Evolutionary conservation across 2,888 invertebrate species (phyloP).

Genomic region (Zootermopsis nevadensis): DNA sequence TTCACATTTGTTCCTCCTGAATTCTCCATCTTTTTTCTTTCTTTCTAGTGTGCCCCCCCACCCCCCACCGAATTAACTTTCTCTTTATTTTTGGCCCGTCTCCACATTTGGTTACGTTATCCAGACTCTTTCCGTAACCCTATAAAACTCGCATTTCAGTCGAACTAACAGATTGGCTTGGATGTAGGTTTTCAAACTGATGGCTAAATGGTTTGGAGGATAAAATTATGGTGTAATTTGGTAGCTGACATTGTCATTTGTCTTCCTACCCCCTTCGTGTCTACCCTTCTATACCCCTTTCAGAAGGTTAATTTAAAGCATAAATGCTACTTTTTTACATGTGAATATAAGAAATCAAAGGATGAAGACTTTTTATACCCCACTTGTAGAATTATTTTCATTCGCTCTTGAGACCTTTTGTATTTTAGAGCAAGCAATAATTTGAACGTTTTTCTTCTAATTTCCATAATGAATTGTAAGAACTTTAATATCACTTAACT

Average conservation of each 20-base stretch:
- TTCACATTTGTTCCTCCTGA: slow-evolving; percentile 10
- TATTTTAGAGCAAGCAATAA: background rate
- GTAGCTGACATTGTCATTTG: slow-evolving; percentile 47
- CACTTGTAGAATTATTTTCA: slow-evolving; percentile 25
- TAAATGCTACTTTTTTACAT: slow-evolving; percentile 5
- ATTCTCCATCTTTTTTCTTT: background rate
- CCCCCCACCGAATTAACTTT: background rate
- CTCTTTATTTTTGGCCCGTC: slow-evolving; percentile 11
- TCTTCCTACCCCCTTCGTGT: background rate
- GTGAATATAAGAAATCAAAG: background rate
- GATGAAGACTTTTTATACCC: background rate
- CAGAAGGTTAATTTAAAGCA: background rate
- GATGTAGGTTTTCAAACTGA: slow-evolving; percentile 44
- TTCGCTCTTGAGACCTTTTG: background rate
- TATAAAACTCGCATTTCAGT: slow-evolving; percentile 35
- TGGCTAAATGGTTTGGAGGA: slow-evolving; percentile 48
- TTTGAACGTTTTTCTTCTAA: background rate
- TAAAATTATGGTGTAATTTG: slow-evolving; percentile 51
- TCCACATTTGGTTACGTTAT: background rate
- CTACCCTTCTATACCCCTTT: background rate
- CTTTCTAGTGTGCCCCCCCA: background rate
- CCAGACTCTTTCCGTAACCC: background rate
- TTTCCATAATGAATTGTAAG: background rate
- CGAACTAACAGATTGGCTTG: slow-evolving; percentile 41
- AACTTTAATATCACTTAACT: no score